These are phyloP conservation scores for Pionites leucogaster DNA, from an alignment of 2,113 vertebrate species.

Conservation along the genomic window DNA sequence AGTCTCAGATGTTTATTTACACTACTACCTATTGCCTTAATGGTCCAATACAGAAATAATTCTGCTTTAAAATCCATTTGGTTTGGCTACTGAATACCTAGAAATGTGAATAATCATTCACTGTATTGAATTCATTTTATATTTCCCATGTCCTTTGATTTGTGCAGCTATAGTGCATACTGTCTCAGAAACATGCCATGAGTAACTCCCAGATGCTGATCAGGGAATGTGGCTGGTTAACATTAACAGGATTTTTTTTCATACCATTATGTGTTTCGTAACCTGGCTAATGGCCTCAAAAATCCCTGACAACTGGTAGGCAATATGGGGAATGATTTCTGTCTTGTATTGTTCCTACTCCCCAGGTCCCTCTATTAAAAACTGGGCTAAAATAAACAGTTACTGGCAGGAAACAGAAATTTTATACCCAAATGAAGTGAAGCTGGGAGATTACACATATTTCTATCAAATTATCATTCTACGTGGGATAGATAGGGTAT, in stretches of 20 bases:
- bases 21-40: background rate
- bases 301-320: background rate
- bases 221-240: background rate
- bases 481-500: background rate
- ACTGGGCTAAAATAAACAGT: background rate
- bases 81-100: background rate
- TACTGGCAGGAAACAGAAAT: background rate
- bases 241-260: background rate
- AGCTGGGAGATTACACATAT: background rate
- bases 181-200: background rate
- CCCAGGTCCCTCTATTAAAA: background rate
- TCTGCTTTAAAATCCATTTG: background rate
- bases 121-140: background rate
- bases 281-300: background rate
- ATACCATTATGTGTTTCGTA: background rate
- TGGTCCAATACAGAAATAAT: background rate
- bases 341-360: background rate
- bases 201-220: background rate
- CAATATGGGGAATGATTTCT: background rate
- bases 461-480: background rate
- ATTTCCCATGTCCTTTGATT: background rate
- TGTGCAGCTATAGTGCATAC: background rate
- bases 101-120: background rate
- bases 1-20: background rate
- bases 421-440: background rate